Conservation (phyloP, 2,113 vertebrate genomes). For the Nothocercus nigrocapillus region DNA sequence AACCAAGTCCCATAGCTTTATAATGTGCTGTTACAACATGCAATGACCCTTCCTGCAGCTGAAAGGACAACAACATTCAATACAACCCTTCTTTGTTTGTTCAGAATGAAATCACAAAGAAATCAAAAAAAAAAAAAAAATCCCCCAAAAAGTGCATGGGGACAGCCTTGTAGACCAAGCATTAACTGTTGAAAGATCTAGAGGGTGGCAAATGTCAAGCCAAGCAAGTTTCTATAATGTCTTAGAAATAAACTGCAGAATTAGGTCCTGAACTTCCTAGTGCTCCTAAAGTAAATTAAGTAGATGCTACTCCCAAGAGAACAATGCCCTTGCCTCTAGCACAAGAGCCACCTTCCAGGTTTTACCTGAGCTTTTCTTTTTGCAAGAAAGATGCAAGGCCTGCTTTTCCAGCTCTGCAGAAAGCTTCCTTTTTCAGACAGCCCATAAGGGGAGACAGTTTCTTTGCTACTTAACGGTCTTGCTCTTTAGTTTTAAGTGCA, state of each 20-base stretch:
- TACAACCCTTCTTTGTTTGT: not conserved
- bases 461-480: not conserved
- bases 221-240: not conserved
- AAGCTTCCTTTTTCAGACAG: not conserved
- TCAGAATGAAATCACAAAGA: not conserved
- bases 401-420: not conserved
- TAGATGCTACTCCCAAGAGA: not conserved
- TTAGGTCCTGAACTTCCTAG: not conserved
- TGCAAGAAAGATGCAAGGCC: not conserved
- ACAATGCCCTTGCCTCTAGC: not conserved
- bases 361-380: not conserved
- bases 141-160: not conserved
- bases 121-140: not conserved
- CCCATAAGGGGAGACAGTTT: not conserved
- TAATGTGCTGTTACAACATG: not conserved
- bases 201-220: not conserved
- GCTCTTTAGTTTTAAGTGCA: not conserved
- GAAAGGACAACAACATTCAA: not conserved
- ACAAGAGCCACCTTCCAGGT: not conserved
- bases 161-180: not conserved
- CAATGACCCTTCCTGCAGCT: not conserved
- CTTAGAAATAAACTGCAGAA: not conserved
- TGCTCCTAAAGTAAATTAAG: not conserved
- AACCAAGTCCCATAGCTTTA: slow-evolving; percentile 23
- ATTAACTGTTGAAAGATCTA: not conserved